These are phyloP conservation scores for Columba livia DNA, from an alignment of 2,113 vertebrate genomes.

Conservation along the genomic window DNA sequence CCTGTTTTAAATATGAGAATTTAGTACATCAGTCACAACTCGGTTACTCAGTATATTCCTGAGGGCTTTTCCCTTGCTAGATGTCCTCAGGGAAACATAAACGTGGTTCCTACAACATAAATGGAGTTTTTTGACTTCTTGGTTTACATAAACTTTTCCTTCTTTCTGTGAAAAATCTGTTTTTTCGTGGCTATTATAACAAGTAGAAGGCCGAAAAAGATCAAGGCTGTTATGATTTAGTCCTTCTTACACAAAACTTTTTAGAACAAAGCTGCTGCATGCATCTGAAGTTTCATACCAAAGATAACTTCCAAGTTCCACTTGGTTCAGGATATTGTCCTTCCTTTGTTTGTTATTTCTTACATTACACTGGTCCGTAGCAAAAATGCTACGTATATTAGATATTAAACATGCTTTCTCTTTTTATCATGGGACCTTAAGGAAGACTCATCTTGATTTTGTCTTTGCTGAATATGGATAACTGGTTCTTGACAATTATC, in stretches of 20 bases:
- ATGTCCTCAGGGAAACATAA: background rate
- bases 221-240: background rate
- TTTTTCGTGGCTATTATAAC: background rate
- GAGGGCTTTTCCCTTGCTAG: background rate
- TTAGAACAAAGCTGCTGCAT: background rate
- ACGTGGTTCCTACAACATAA: rapidly evolving
- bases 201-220: background rate
- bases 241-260: background rate
- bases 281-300: background rate
- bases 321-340: background rate
- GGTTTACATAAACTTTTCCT: background rate
- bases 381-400: background rate
- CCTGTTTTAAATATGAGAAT: background rate
- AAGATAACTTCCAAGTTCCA: background rate
- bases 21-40: background rate
- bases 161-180: background rate
- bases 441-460: background rate
- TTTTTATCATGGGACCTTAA: background rate
- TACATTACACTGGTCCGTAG: background rate
- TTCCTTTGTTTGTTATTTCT: background rate
- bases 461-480: background rate
- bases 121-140: background rate
- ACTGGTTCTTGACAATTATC: background rate
- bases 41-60: background rate
- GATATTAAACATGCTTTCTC: background rate